Evolutionary conservation across 2,888 invertebrate species (phyloP).

Genomic region (Drosophila neotestacea): DNA sequence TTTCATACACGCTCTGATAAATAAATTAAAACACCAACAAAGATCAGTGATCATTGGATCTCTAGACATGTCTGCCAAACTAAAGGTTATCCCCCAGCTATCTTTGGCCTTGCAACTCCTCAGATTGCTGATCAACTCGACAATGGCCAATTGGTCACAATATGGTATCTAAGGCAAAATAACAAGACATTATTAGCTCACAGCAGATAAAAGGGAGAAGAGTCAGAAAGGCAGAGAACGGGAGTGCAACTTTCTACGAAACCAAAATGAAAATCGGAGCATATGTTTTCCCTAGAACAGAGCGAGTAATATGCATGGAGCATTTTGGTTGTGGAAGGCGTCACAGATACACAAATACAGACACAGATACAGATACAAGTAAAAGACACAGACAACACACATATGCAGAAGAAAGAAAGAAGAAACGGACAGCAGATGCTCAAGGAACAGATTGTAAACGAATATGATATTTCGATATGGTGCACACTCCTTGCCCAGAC

Average conservation of each 20-base stretch:
- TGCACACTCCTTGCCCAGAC: conserved; percentile 70
- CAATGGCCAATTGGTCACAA: conserved; percentile 19
- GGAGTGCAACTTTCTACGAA: conserved; percentile 40
- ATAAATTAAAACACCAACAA: background rate
- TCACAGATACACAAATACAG: conserved; percentile 16
- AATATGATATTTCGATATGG: conserved; percentile 80
- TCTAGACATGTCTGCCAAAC: background rate
- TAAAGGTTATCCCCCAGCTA: background rate
- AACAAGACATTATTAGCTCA: conserved; percentile 18
- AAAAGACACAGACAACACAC: too few relatives aligned
- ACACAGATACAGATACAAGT: conserved; percentile 17
- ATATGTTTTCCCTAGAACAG: conserved; percentile 75
- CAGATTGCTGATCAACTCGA: background rate
- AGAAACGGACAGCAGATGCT: conserved; percentile 69
- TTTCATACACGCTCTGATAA: too few relatives aligned
- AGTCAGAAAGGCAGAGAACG: background rate
- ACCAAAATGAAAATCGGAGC: conserved; percentile 56
- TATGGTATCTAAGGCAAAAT: conserved; percentile 19
- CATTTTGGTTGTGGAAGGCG: conserved; percentile 43
- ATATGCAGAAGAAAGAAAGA: conserved; percentile 21
- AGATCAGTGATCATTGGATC: background rate
- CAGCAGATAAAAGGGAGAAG: conserved; percentile 46
- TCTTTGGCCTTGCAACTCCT: background rate
- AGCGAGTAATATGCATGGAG: conserved; percentile 51
- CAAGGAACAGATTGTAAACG: conserved; percentile 77